Percentiles rank a stretch among this genome's conserved stretches.
phyloP scores from a whole-genome alignment of 2,797 vertebrate species.

The Vespertilio murinus region DNA sequence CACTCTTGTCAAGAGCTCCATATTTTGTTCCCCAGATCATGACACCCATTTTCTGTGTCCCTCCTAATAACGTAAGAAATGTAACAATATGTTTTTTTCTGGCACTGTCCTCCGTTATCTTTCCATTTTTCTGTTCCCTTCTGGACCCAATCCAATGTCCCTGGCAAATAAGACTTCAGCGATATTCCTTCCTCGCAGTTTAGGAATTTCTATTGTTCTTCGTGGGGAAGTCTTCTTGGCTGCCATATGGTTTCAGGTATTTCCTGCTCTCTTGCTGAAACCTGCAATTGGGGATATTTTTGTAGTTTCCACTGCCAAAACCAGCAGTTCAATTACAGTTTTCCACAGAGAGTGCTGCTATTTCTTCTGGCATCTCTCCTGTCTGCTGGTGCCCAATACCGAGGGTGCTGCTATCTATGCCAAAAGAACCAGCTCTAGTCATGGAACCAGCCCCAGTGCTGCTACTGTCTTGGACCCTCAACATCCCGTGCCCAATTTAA shows the following conservation, averaged over 20 bases:
- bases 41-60: not conserved
- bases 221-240: not conserved
- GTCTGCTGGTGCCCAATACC: not conserved
- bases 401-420: not conserved
- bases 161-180: not conserved
- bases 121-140: not conserved
- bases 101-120: not conserved
- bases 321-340: not conserved
- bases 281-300: not conserved
- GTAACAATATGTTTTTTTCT: not conserved
- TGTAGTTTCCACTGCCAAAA: not conserved
- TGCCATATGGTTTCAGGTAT: not conserved
- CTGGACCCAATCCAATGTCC: not conserved
- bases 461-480: not conserved
- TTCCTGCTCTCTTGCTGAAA: not conserved
- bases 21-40: not conserved
- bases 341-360: not conserved
- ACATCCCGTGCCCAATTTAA: not conserved
- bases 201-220: not conserved
- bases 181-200: not conserved
- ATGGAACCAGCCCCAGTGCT: not conserved
- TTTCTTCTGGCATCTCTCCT: not conserved
- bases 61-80: not conserved
- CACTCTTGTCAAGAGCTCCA: not conserved
- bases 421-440: not conserved